Evolutionary conservation across 1,140 invertebrate species (phyloP), one percentile per base, ranked within the genome.

Genomic region (Zaprionus davidi): DNA sequence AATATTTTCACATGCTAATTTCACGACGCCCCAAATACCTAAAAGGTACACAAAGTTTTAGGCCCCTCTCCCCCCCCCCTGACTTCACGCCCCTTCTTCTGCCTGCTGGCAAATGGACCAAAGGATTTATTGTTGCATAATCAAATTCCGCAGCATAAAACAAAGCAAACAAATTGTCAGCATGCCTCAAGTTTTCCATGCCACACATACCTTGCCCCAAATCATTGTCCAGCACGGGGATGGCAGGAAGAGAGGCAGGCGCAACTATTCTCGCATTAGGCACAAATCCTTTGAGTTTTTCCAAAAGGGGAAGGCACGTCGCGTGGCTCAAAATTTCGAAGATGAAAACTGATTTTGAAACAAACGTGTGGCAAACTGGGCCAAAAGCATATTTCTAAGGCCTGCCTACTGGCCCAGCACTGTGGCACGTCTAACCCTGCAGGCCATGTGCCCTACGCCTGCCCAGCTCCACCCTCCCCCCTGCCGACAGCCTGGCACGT

Each of bases 1-100:
- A 87, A 87, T 87, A 87, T 87, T 87, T 87, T 84, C 84, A 83
- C 84, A 87, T 87, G 84, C 84, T 87, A 87, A 87, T 87, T 87
- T 87, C 84, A 87, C 81, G 46, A 44, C 62, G 73, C 34, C 69
- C 83, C 77, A 88, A 88, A 83, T 87, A 81, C 84, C 83, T 46
- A 17, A 72, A 78, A 88, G 74, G 84, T 74, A 80, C 67, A 80
- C 60, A 78, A 79, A 76, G 76, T 72, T 73, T 65, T 22, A 22
- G 46, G 11, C 11, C 46, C 55, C 53, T 11, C 44, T 28, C 58
- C 6, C 34, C 49, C 11, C 15, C 7, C 15, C 11, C 31, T 3
- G 28, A 31, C 28, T 31, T 31, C 28, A 31, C 28, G 28, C 7
- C 28, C 28, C 5, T 15, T 31, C 9, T 13, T 0, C 56, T 9